Percentiles rank a stretch among this genome's conserved stretches.
Conservation (phyloP, 2,113 vertebrate species). For the Trematomus loennbergii region DNA sequence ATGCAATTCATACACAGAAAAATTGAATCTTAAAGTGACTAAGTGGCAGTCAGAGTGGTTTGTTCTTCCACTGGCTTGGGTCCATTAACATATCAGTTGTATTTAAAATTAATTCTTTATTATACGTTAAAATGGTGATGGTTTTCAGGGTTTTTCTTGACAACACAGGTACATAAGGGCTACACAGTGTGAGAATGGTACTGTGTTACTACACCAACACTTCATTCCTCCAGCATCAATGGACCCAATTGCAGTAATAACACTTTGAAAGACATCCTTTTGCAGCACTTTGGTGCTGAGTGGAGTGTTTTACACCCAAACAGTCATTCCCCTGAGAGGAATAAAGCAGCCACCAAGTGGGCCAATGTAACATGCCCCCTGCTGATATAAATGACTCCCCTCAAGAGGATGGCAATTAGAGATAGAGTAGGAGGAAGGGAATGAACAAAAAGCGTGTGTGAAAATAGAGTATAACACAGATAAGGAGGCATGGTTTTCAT, state of each 20-base stretch:
- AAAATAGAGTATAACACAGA: background rate
- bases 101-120: no score
- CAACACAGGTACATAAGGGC: conserved; percentile 10
- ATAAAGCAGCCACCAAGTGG: conserved; percentile 36
- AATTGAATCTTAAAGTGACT: no score
- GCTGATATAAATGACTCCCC: conserved; percentile 65
- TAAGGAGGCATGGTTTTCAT: background rate
- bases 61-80: no score
- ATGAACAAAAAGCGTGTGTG: conserved; percentile 1
- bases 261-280: conserved; percentile 36
- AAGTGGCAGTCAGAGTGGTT: no score
- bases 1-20: no score
- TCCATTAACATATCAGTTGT: no score
- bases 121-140: no score
- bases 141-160: background rate
- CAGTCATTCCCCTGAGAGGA: conserved; percentile 37
- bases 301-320: conserved; percentile 59
- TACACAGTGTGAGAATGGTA: conserved; percentile 14
- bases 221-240: conserved; percentile 41
- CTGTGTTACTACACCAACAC: conserved; percentile 20
- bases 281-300: conserved; percentile 47
- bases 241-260: conserved; percentile 33
- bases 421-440: conserved; percentile 25
- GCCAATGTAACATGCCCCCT: conserved; percentile 46
- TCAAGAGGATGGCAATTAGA: conserved; percentile 65